Base-by-base conservation (phyloP, 2,113 vertebrate genomes). In the Megaceryle maxima region DNA sequence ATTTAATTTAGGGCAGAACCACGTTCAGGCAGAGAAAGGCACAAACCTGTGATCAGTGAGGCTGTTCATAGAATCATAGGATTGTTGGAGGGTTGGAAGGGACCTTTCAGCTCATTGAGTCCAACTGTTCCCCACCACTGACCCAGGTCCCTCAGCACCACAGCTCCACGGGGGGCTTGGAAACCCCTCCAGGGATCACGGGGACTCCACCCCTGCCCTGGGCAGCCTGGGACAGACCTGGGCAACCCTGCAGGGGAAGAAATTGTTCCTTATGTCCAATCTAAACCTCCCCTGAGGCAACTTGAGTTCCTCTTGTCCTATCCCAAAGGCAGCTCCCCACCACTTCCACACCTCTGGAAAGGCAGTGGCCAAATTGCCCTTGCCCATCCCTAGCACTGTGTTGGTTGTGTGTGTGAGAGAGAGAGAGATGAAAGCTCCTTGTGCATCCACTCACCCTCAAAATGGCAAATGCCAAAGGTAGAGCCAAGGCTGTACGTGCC, bases 401-500 rank as follows among this genome's bases (percentile, higher is more conserved):
- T n/a, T 6, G 0, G 6, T 3, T 48, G 6, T 9, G 15, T 3
- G 31, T 7, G 39, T 25, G 62, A 56, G 51, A 10, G 3, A 1
- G 1, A 5, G 20, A 12, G 13, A 41, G 44, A 33, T 4, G 11
- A n/a, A 44, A 70, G 69, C 7, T 53, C 33, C 13, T 19, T 3
- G 6, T 4, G 8, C 2, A 2, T 68, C 67, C n/a, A n/a, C 28
- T 74, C n/a, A 11, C 14, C 43, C 33, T 63, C n/a, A 26, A 31
- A 77, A 29, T 0, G 3, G 20, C 0, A 0, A 24, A 41, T 28
- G 20, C 31, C 37, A 17, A 51, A 75, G 66, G 62, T 5, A 2
- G 5, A 75, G 66, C 15, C 4, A 4, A 74, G 31, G 25, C 37
- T 1, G 0, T 2, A 10, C 0, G 1, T 56, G 43, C n/a, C 59